Evolutionary conservation across 2,113 vertebrate genomes (phyloP).

Genomic region (Syrmaticus mikado): DNA sequence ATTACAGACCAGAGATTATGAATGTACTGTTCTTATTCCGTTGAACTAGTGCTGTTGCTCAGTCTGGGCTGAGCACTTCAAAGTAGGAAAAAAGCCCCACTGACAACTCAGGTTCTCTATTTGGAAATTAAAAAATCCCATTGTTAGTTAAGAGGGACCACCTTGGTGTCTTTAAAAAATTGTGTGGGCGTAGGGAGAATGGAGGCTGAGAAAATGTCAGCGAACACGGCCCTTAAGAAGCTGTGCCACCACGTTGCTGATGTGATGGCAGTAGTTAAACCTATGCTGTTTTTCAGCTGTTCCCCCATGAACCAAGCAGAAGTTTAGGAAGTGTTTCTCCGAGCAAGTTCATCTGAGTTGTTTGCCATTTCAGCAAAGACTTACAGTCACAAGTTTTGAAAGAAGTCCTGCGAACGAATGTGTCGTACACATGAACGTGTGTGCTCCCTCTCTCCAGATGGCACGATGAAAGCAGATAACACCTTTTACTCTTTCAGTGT

Average conservation of each 20-base stretch:
- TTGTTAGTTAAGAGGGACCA: neutral
- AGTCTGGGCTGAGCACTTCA: conserved; percentile 12
- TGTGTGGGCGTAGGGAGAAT: neutral
- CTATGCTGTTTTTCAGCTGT: neutral
- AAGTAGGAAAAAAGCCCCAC: neutral
- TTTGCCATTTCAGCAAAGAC: neutral
- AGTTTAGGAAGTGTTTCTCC: neutral
- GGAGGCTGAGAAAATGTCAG: neutral
- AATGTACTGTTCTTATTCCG: neutral
- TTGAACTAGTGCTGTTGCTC: neutral
- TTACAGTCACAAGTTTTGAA: neutral
- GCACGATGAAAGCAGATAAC: neutral
- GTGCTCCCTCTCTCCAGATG: neutral
- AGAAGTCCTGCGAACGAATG: neutral
- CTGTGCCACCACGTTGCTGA: neutral
- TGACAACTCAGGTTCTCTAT: neutral
- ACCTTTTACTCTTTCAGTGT: neutral
- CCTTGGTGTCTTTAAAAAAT: neutral
- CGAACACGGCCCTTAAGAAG: neutral
- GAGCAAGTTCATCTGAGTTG: neutral
- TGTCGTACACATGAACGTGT: rapidly evolving
- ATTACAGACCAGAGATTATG: conserved; percentile 41
- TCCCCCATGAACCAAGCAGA: neutral
- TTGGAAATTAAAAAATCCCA: neutral
- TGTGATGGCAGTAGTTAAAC: neutral